phyloP scores from a whole-genome alignment of 2,888 invertebrate species.

The Latrodectus elegans region DNA sequence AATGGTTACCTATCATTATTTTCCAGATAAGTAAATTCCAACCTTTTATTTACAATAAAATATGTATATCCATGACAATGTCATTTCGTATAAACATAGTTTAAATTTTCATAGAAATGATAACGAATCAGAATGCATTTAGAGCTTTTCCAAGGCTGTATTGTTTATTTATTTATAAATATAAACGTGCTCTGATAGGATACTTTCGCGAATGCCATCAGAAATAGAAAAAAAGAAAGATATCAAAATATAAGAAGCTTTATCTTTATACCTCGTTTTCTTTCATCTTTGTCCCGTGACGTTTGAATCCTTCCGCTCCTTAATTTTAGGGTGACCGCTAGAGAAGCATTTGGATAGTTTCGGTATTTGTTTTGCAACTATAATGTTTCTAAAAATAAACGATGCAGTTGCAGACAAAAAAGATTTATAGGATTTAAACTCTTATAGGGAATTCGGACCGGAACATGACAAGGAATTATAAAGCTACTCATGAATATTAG shows the following conservation, averaged over 20 bases:
- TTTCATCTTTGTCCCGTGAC: slow-evolving; percentile 15
- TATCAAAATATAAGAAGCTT: background rate
- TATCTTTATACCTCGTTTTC: slow-evolving; percentile 31
- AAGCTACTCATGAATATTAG: no score
- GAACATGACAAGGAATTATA: no score
- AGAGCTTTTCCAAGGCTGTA: slow-evolving; percentile 12
- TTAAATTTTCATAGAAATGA: background rate
- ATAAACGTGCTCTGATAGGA: background rate
- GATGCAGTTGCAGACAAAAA: no score
- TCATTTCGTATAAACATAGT: background rate
- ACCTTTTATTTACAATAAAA: background rate
- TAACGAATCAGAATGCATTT: background rate
- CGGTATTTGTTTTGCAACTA: no score
- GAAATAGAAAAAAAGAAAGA: background rate
- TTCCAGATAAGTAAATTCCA: background rate
- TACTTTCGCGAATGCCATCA: background rate
- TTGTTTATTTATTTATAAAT: slow-evolving; percentile 33
- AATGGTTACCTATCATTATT: background rate
- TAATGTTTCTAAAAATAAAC: no score
- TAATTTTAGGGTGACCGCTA: slow-evolving; percentile 11
- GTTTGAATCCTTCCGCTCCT: background rate
- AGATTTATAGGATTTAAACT: no score
- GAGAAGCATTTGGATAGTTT: background rate
- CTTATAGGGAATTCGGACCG: no score
- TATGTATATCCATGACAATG: background rate